Percentiles rank a stretch among this genome's conserved stretches.
Conservation (phyloP, 2,113 vertebrate genomes). For the Scatophagus argus region DNA sequence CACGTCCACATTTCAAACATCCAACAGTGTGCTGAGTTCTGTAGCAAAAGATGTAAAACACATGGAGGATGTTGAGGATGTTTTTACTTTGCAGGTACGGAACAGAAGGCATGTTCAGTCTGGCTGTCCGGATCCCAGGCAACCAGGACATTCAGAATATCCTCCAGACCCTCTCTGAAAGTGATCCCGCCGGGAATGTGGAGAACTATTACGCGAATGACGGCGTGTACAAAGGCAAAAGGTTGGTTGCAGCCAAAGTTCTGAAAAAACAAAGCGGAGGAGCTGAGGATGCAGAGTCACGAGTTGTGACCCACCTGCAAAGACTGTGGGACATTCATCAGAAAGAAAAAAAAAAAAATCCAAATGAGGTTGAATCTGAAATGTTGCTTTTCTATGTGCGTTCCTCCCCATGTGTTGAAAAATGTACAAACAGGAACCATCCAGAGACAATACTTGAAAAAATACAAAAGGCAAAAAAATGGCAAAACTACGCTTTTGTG, state of each 20-base stretch:
- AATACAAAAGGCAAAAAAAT: accelerated
- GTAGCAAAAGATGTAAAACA: neutral
- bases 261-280: accelerated
- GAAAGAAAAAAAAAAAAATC: accelerated
- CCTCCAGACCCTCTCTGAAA: neutral
- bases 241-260: constrained; percentile 14
- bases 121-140: neutral
- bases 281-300: neutral
- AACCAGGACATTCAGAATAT: accelerated
- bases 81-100: neutral
- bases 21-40: too few species aligned
- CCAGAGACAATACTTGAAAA: accelerated
- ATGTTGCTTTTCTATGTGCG: constrained; percentile 24
- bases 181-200: neutral
- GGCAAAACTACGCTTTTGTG: neutral
- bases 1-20: neutral
- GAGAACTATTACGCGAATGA: accelerated
- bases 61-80: neutral
- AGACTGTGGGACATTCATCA: accelerated
- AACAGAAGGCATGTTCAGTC: accelerated
- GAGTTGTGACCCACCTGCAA: neutral
- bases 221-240: neutral
- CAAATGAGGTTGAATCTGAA: accelerated
- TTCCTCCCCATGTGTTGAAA: neutral
- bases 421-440: accelerated